Conservation (phyloP, 2,888 invertebrate genomes). For the Lysandra coridon region DNA sequence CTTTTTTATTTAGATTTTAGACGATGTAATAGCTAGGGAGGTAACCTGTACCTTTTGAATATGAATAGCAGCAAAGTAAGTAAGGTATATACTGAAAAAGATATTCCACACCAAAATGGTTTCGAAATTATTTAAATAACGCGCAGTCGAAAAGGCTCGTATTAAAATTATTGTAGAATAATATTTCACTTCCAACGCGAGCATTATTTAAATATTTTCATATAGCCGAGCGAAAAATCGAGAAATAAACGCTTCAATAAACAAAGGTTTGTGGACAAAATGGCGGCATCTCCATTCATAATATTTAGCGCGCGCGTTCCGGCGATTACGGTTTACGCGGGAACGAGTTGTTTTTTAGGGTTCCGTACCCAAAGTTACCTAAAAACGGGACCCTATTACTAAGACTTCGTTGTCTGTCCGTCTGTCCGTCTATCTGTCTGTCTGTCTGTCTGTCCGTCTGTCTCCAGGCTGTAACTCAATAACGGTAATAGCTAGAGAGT, state of each 20-base stretch:
- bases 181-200: not conserved
- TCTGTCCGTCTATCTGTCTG: too few relatives aligned
- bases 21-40: too few relatives aligned
- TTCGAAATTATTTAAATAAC: not conserved
- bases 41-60: too few relatives aligned
- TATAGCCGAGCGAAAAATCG: constrained; percentile 21
- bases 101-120: not conserved
- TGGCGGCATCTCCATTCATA: constrained; percentile 60
- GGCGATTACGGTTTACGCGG: constrained; percentile 63
- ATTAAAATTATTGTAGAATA: constrained; percentile 1
- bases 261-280: constrained; percentile 50
- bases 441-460: too few relatives aligned
- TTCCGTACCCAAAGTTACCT: too few relatives aligned
- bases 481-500: too few relatives aligned
- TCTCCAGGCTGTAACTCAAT: too few relatives aligned
- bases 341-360: constrained; percentile 50
- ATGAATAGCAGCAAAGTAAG: too few relatives aligned
- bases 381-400: too few relatives aligned
- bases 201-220: constrained; percentile 21
- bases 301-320: constrained; percentile 61
- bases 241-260: constrained; percentile 26
- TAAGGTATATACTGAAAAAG: not conserved
- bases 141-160: not conserved
- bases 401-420: too few relatives aligned
- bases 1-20: too few relatives aligned